Evolutionary conservation across 2,888 invertebrate genomes (phyloP).

Genomic region (Smittia aterrima): DNA sequence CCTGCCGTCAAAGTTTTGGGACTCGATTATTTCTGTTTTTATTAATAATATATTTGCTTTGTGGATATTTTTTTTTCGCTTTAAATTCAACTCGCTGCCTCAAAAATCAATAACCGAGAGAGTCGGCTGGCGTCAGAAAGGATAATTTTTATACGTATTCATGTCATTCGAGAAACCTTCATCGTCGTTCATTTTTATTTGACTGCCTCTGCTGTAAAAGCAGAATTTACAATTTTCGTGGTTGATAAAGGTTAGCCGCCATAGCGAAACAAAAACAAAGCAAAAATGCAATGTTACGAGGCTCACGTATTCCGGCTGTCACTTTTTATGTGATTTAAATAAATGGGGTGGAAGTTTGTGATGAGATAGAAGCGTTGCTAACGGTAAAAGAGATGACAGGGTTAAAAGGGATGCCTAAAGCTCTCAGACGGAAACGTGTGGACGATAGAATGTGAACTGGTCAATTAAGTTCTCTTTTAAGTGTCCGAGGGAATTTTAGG

Average conservation of each 20-base stretch:
- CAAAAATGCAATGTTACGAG: not conserved
- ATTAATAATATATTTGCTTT: conserved; percentile 1
- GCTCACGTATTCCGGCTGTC: not conserved
- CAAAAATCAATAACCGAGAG: not conserved
- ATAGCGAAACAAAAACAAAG: no score
- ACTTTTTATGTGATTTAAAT: conserved; percentile 11
- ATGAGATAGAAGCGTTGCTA: not conserved
- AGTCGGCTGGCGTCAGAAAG: not conserved
- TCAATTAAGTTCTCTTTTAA: no score
- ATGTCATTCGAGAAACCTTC: not conserved
- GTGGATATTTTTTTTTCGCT: not conserved
- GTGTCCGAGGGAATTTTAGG: no score
- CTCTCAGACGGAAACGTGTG: no score
- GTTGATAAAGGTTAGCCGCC: conserved; percentile 15
- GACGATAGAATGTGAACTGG: no score
- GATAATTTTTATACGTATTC: conserved; percentile 18
- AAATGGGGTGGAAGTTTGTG: not conserved
- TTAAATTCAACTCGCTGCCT: not conserved
- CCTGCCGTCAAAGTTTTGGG: not conserved
- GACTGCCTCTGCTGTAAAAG: not conserved
- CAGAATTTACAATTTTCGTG: not conserved
- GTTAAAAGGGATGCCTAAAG: no score
- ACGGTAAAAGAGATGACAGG: no score
- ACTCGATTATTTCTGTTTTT: no score
- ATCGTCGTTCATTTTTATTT: conserved; percentile 9